phyloP scores from a whole-genome alignment of 2,797 vertebrate genomes.

The Arctocebus calabarensis region DNA sequence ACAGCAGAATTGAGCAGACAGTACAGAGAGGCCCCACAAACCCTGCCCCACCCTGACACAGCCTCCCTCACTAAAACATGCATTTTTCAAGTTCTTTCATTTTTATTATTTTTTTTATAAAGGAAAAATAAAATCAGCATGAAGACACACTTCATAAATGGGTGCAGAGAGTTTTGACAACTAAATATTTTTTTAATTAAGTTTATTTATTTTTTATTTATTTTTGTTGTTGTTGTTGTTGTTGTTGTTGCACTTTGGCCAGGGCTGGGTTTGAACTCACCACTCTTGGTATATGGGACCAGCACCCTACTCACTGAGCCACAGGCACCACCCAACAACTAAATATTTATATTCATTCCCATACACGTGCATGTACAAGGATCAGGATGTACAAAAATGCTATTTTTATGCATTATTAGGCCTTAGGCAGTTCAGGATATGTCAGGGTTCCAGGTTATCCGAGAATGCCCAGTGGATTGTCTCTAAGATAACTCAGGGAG shows the following conservation, averaged over 20 bases:
- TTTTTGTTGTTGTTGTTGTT: too few relatives aligned
- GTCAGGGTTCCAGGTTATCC: background rate
- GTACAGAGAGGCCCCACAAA: background rate
- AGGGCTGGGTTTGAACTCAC: too few relatives aligned
- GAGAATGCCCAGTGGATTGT: background rate
- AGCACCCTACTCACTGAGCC: too few relatives aligned
- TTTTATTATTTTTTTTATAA: background rate
- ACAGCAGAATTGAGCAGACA: background rate
- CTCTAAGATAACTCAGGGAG: background rate
- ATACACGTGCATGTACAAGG: background rate
- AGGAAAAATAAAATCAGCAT: background rate
- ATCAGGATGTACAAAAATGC: too few relatives aligned
- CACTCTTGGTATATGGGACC: too few relatives aligned
- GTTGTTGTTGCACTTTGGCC: too few relatives aligned
- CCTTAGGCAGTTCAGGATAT: background rate
- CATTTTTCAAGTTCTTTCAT: background rate
- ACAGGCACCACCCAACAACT: too few relatives aligned
- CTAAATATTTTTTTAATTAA: background rate
- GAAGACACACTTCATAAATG: background rate
- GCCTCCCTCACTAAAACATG: background rate
- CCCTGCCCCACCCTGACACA: rapidly evolving
- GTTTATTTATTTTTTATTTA: too few relatives aligned
- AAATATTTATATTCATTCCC: background rate
- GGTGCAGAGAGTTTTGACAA: background rate
- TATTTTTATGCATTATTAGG: background rate